Evolutionary conservation across 2,888 invertebrate genomes (phyloP).

Genomic region (Sphaerophoria rueppellii): DNA sequence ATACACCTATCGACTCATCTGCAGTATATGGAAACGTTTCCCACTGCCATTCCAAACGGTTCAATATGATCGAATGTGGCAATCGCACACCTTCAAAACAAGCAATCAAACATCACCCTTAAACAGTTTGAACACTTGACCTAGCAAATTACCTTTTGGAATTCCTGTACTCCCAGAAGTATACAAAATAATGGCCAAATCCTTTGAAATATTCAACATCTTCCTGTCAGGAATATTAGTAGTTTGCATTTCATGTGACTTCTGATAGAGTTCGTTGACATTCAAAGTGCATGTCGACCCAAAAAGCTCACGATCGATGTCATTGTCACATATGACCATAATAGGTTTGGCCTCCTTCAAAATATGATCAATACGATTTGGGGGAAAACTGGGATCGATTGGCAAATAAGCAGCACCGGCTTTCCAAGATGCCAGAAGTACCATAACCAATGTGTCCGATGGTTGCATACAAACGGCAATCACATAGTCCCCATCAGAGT

Average conservation of each 20-base stretch:
- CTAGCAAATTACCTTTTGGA: constrained; percentile 87
- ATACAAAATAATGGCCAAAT: constrained; percentile 79
- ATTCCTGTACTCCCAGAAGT: constrained; percentile 93
- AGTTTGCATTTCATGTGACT: constrained; percentile 76
- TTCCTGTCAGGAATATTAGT: constrained; percentile 80
- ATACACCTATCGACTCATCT: constrained; percentile 88
- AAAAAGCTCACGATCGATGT: constrained; percentile 77
- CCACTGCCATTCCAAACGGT: constrained; percentile 95
- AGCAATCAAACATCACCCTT: too few species aligned
- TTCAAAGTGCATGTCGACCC: constrained; percentile 76
- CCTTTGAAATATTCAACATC: constrained; percentile 79
- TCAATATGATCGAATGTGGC: constrained; percentile 89
- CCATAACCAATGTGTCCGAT: constrained; percentile 86
- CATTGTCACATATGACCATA: constrained; percentile 85
- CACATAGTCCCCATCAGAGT: constrained; percentile 88
- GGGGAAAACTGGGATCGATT: constrained; percentile 88
- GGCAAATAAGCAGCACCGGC: constrained; percentile 93
- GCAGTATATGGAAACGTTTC: constrained; percentile 88
- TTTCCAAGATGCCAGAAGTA: constrained; percentile 90
- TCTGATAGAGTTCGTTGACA: constrained; percentile 77
- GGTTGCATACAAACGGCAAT: constrained; percentile 92
- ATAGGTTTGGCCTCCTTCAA: constrained; percentile 89
- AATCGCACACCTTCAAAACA: constrained; percentile 88
- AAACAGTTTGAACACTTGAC: too few species aligned
- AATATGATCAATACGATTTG: constrained; percentile 89